Evolutionary conservation across 2,113 vertebrate genomes (phyloP).

Genomic region (Boleophthalmus pectinirostris): DNA sequence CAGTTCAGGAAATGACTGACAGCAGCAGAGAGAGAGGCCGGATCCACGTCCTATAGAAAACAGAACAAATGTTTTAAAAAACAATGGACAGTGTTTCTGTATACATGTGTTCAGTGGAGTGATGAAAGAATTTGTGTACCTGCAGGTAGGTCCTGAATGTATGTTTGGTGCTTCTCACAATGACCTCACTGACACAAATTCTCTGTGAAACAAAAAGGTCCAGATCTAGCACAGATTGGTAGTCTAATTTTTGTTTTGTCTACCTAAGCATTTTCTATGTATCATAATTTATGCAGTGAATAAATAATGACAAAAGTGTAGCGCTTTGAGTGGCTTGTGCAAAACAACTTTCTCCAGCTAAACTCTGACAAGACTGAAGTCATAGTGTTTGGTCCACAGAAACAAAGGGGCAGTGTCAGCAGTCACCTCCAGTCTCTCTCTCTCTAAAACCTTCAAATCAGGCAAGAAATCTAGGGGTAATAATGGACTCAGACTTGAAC

Average conservation of each 20-base stretch:
- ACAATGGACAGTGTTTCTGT: background rate
- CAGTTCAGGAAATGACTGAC: slow-evolving; percentile 98
- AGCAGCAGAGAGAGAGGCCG: slow-evolving; percentile 89
- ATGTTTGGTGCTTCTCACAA: slow-evolving; percentile 93
- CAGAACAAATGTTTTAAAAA: background rate
- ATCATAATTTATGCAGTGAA: background rate
- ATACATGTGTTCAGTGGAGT: background rate
- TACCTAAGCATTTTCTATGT: no score
- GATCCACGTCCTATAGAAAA: slow-evolving; percentile 85
- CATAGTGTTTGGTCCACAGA: no score
- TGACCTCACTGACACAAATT: slow-evolving; percentile 88
- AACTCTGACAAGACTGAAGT: no score
- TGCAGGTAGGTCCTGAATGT: slow-evolving; percentile 93
- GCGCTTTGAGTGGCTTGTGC: background rate
- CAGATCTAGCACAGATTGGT: background rate
- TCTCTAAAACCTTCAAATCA: no score
- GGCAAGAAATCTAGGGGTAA: no score
- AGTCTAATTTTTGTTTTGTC: no score
- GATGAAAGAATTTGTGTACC: slow-evolving; percentile 67
- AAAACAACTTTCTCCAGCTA: no score
- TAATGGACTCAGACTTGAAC: no score
- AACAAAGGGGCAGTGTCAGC: no score
- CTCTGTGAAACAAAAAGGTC: slow-evolving; percentile 76
- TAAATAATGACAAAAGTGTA: background rate
- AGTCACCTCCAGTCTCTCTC: no score